Percentiles rank a stretch among this genome's conserved stretches.
phyloP scores from a whole-genome alignment of 2,797 vertebrate genomes.

The Monodelphis domestica region DNA sequence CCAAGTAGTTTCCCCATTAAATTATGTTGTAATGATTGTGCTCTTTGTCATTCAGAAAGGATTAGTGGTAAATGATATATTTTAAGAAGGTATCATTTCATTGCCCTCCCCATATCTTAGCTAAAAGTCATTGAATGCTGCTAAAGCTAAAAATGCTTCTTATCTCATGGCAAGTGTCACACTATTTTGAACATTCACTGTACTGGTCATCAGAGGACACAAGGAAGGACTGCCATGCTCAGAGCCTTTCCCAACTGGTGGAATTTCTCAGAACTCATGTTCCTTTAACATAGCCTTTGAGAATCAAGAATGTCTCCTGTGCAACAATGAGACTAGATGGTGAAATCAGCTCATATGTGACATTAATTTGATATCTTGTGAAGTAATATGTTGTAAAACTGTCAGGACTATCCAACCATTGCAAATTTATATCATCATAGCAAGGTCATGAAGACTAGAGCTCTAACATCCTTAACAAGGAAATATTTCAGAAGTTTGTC shows the following conservation, averaged over 20 bases:
- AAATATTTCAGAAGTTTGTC: background rate
- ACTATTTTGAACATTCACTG: background rate
- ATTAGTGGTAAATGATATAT: background rate
- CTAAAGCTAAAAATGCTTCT: background rate
- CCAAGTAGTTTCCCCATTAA: background rate
- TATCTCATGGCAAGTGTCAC: background rate
- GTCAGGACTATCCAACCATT: background rate
- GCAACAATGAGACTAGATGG: background rate
- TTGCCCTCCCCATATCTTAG: background rate
- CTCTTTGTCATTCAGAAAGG: background rate
- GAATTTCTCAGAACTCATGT: background rate
- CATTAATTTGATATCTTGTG: background rate
- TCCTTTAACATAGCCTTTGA: background rate
- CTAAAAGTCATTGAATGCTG: background rate
- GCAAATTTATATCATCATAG: background rate
- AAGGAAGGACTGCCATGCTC: background rate
- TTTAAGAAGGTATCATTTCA: background rate
- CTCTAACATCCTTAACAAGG: background rate
- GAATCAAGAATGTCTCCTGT: background rate
- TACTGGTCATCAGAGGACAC: background rate
- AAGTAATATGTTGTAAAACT: background rate
- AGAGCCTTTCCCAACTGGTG: background rate
- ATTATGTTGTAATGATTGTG: background rate
- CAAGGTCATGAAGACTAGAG: background rate
- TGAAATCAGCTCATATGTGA: background rate